Percentiles rank a stretch among this genome's conserved stretches.
These are phyloP conservation scores for Dysidea cf. avara DNA, from an alignment of 37 sponge, comb jelly and placozoan genomes.

Conservation along the genomic window DNA sequence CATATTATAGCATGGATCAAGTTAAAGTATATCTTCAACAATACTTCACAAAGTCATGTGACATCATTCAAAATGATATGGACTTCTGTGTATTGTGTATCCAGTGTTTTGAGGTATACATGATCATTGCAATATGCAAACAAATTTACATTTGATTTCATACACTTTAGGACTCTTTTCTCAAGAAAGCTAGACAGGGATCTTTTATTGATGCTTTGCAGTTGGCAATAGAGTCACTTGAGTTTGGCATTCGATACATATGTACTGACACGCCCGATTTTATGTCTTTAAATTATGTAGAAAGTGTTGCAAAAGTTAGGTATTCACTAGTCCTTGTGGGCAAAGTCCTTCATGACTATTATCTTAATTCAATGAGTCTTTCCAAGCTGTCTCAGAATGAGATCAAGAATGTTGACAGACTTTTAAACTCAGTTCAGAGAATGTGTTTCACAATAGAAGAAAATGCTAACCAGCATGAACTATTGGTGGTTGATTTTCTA, in stretches of 20 bases:
- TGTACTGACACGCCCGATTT: too few relatives aligned
- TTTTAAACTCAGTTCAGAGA: too few relatives aligned
- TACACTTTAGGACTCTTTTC: constrained; percentile 44
- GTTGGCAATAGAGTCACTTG: background rate
- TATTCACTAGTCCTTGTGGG: constrained; percentile 38
- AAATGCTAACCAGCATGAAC: too few relatives aligned
- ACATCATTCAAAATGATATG: background rate
- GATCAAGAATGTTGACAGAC: too few relatives aligned
- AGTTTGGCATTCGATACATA: background rate
- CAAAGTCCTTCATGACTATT: background rate
- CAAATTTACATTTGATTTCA: background rate
- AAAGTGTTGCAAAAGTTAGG: constrained; percentile 51
- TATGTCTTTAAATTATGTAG: constrained; percentile 33
- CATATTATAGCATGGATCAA: constrained; percentile 32
- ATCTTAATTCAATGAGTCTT: too few relatives aligned
- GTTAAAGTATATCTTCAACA: constrained; percentile 38
- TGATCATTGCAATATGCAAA: background rate
- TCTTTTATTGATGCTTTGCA: constrained; percentile 3
- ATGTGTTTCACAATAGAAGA: too few relatives aligned
- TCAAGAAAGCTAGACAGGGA: constrained; percentile 24
- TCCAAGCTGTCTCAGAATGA: too few relatives aligned
- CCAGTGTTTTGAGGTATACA: constrained; percentile 69
- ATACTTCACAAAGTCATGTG: constrained; percentile 40
- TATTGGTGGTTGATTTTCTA: too few relatives aligned
- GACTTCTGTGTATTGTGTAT: constrained; percentile 56